Base-by-base conservation (phyloP, 2,113 vertebrate genomes). In the Vulpes vulpes region DNA sequence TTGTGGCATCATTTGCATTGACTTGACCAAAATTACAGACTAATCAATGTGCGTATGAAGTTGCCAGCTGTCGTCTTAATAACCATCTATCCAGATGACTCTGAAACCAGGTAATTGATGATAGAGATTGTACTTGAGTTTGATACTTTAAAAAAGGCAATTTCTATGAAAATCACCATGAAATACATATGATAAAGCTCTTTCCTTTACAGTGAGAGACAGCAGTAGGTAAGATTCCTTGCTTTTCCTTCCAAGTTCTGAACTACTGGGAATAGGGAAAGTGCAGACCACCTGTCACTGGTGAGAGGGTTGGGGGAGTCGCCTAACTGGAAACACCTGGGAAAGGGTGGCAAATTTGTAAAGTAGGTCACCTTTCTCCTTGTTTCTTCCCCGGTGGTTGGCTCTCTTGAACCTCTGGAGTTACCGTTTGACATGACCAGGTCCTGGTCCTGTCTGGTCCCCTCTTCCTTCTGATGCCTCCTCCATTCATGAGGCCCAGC, bases 1-100 rank as follows among this genome's bases (percentile, higher is more conserved):
- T n/a, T 49, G 57, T 4, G 35, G 14, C 57, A 11, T n/a, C 22
- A 22, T 23, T 11, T 32, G 0, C 2, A 0, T 38, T 43, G 43
- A 10, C 49, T 19, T 19, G n/a, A 71, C 79, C 62, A 8, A 5
- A 30, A 73, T n/a, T 22, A 30, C 15, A 57, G 2, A 16, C n/a
- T 53, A 1, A 51, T 0, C 3, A 12, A 5, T 0, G 6, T 4
- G 23, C 51, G 17, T 8, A n/a, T 19, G 25, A 4, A 49, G 25
- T 19, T 27, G 67, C n/a, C 16, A 4, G 19, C 12, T 9, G 17
- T 8, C 5, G 0, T 43, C 43, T 43, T 43, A 43, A 6, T 25
- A 5, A 11, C 55, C 25, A 1, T 10, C 0, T 35, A 10, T 57
- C 53, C 11, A 5, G 3, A 2, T 17, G 3, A 49, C 9, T 27